phyloP scores from a whole-genome alignment of 2,113 vertebrate genomes.

The Capra hircus region DNA sequence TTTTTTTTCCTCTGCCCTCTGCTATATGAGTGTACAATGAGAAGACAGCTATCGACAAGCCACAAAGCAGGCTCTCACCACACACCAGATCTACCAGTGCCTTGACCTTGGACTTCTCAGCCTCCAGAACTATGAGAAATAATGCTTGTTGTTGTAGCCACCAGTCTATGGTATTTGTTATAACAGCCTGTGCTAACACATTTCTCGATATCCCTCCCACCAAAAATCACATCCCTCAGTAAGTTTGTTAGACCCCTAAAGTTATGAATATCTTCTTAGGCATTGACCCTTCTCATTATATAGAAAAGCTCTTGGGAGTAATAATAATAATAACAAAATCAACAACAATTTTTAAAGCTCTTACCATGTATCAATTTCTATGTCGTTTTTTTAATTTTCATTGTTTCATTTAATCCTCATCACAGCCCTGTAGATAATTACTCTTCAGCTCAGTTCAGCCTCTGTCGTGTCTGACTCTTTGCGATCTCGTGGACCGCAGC shows the following conservation, averaged over 20 bases:
- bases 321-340: not conserved
- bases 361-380: not conserved
- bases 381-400: not conserved
- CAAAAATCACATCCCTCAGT: not conserved
- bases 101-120: not conserved
- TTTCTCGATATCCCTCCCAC: not conserved
- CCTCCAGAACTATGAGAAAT: not conserved
- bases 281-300: not conserved
- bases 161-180: not conserved
- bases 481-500: accelerated
- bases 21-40: not conserved
- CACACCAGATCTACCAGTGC: not conserved
- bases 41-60: not conserved
- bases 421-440: not conserved
- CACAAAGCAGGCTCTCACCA: not conserved
- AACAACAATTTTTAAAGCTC: not conserved
- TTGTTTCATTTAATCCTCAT: not conserved
- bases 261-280: not conserved
- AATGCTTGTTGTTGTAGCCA: not conserved
- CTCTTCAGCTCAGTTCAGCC: not conserved
- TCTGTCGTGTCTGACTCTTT: not conserved
- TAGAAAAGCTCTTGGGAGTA: not conserved
- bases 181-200: not conserved
- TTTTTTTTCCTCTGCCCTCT: not conserved
- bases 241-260: not conserved